Percentiles rank a stretch among this genome's conserved stretches.
These are phyloP conservation scores for Stegophylla sp. DNA, from an alignment of 2,888 invertebrate species.

Conservation along the genomic window DNA sequence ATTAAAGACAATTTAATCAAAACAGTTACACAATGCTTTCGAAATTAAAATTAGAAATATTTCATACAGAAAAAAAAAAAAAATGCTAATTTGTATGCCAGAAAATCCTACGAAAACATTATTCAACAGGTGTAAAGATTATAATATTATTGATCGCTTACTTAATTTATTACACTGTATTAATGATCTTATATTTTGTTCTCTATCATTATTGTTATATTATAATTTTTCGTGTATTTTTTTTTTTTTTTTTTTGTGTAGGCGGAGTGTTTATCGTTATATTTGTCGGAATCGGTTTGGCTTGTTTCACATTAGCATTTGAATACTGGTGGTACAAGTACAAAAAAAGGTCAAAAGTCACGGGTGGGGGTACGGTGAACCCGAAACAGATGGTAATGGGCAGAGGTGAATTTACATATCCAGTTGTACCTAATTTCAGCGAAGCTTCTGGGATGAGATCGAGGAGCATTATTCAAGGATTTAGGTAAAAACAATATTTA, in stretches of 20 bases:
- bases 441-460: conserved; percentile 41
- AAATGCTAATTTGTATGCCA: too few species aligned
- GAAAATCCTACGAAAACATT: too few species aligned
- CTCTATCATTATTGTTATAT: too few species aligned
- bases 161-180: too few species aligned
- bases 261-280: conserved; percentile 95
- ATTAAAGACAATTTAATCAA: too few species aligned
- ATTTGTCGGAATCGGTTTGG: conserved; percentile 91
- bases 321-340: conserved; percentile 95
- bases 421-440: conserved; percentile 14
- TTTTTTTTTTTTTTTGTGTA: conserved; percentile 59
- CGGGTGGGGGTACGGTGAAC: conserved; percentile 36
- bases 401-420: conserved; percentile 29
- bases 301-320: conserved; percentile 86
- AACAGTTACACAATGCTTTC: too few species aligned
- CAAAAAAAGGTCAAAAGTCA: conserved; percentile 64
- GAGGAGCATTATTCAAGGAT: conserved; percentile 36
- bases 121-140: too few species aligned
- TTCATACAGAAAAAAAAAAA: too few species aligned
- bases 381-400: conserved; percentile 22
- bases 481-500: conserved; percentile 29
- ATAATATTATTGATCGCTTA: too few species aligned
- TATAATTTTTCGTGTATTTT: too few species aligned
- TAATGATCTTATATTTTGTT: too few species aligned
- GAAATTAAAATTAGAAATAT: too few species aligned